Conservation (phyloP, 2,888 invertebrate species). For the Nysson spinosus region DNA sequence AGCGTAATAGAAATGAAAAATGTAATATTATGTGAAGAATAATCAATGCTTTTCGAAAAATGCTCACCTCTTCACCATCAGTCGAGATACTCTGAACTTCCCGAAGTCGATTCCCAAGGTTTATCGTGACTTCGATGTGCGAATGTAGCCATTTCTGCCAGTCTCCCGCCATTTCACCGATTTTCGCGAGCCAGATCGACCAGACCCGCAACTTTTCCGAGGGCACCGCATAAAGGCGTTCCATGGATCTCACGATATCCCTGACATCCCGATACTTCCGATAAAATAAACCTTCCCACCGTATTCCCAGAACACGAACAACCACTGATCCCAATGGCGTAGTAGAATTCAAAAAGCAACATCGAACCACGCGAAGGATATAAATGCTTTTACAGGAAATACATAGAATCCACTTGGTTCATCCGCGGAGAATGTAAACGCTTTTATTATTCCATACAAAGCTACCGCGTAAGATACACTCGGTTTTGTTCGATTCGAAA, state of each 20-base stretch:
- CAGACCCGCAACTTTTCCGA: conserved; percentile 67
- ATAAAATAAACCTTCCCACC: conserved; percentile 1
- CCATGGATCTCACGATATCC: conserved; percentile 44
- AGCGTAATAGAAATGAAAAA: too few relatives aligned
- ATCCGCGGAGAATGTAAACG: too few relatives aligned
- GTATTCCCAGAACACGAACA: background rate
- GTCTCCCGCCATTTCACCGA: conserved; percentile 62
- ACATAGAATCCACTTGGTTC: too few relatives aligned
- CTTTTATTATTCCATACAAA: too few relatives aligned
- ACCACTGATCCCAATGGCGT: background rate
- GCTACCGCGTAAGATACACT: too few relatives aligned
- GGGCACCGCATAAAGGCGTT: conserved; percentile 59
- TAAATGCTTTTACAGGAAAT: too few relatives aligned
- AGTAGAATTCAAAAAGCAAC: too few relatives aligned
- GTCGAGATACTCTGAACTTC: conserved; percentile 29
- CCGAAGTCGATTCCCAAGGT: conserved; percentile 52
- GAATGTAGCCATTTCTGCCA: conserved; percentile 68
- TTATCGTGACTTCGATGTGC: conserved; percentile 58
- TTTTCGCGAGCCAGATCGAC: conserved; percentile 65
- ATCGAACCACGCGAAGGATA: too few relatives aligned
- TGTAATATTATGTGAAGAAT: too few relatives aligned
- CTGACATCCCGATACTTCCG: conserved; percentile 18
- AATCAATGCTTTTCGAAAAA: too few relatives aligned
- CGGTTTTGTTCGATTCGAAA: too few relatives aligned
- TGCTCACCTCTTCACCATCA: conserved; percentile 19